Conservation (phyloP, 2,797 vertebrate genomes). For the Muraenolepis orangiensis region DNA sequence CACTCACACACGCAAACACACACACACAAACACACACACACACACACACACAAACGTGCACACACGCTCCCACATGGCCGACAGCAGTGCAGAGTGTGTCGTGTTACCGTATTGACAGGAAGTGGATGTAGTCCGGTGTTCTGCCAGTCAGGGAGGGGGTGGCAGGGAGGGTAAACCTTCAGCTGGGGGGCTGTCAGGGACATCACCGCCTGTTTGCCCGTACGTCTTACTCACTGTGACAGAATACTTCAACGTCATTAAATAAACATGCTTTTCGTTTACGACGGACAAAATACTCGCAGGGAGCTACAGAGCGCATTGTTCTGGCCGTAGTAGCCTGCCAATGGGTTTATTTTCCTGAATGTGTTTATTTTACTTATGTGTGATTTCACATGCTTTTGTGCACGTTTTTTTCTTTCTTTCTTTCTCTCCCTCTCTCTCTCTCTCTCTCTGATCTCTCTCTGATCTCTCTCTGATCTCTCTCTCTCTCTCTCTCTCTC, state of each 20-base stretch:
- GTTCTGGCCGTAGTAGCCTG: too few relatives aligned
- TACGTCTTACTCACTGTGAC: constrained; percentile 98
- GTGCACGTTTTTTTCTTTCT: constrained; percentile 22
- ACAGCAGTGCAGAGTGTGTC: constrained; percentile 66
- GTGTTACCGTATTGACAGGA: constrained; percentile 83
- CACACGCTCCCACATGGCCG: constrained; percentile 31
- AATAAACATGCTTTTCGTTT: constrained; percentile 98
- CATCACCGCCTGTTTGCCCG: constrained; percentile 92
- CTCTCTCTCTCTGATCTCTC: not conserved
- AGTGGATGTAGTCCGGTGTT: constrained; percentile 77
- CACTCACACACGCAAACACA: constrained; percentile 4
- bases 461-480: constrained; percentile 14
- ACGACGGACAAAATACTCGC: constrained; percentile 74
- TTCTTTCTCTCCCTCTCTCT: not conserved
- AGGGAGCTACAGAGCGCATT: too few relatives aligned
- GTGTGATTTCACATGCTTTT: constrained; percentile 9
- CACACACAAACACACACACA: constrained; percentile 47
- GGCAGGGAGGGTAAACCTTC: constrained; percentile 83
- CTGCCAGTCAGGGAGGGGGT: constrained; percentile 85
- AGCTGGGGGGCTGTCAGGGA: constrained; percentile 95
- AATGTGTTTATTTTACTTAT: constrained; percentile 15
- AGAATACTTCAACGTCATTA: constrained; percentile 97
- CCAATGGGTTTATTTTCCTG: constrained; percentile 42
- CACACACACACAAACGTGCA: constrained; percentile 50
- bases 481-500: constrained; percentile 6